A percentile compares a stretch with the other conserved stretches of the same genome.
Conservation (phyloP, 2,113 vertebrate genomes). For the Bucco capensis region DNA sequence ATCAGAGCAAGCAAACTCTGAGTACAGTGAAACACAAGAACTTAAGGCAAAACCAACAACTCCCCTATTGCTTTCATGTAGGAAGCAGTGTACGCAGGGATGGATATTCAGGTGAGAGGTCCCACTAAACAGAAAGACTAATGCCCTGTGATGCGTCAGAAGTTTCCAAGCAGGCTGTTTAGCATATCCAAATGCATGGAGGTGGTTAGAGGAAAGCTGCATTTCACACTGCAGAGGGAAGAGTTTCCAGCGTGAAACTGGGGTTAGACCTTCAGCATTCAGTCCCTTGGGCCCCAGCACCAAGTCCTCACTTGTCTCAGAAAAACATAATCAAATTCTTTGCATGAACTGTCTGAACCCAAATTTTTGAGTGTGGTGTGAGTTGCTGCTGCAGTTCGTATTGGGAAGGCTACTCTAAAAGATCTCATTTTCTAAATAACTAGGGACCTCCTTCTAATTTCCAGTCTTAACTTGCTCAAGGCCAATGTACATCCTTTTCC, state of each 20-base stretch:
- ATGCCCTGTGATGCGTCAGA: not conserved
- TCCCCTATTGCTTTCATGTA: rapidly evolving
- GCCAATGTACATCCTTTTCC: not conserved
- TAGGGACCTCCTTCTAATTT: not conserved
- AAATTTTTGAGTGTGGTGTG: not conserved
- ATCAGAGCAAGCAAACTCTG: not conserved
- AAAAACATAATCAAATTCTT: rapidly evolving
- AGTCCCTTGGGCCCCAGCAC: not conserved
- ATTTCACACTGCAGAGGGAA: not conserved
- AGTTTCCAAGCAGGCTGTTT: rapidly evolving
- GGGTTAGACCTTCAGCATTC: not conserved
- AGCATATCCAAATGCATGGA: rapidly evolving
- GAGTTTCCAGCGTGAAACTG: not conserved
- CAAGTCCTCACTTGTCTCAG: not conserved
- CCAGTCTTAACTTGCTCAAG: not conserved
- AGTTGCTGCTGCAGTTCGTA: not conserved
- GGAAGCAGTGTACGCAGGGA: rapidly evolving
- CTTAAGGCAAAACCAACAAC: not conserved
- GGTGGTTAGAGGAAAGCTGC: not conserved
- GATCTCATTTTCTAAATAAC: not conserved
- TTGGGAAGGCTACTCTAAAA: not conserved
- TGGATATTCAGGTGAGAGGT: rapidly evolving
- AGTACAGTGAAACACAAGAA: not conserved
- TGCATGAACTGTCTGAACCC: not conserved
- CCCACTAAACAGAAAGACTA: not conserved